Evolutionary conservation across 2,888 invertebrate species (phyloP).

Genomic region (Nemotelus nigrinus): DNA sequence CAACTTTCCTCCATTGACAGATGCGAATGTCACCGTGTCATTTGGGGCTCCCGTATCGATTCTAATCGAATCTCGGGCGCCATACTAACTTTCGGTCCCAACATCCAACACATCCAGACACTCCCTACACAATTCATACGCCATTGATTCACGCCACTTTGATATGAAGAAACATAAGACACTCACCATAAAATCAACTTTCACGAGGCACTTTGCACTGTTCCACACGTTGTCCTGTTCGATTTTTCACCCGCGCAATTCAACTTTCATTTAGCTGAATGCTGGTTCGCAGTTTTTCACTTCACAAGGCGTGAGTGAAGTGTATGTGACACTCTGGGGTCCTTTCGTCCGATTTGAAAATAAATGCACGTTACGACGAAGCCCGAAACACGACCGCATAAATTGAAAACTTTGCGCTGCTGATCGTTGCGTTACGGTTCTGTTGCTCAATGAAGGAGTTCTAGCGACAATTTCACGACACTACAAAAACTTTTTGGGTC

Average conservation of each 20-base stretch:
- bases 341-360: background rate
- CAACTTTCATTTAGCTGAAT: background rate
- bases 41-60: slow-evolving; percentile 14
- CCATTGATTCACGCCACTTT: background rate
- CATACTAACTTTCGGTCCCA: background rate
- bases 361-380: slow-evolving; percentile 26
- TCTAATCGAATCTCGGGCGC: slow-evolving; percentile 8
- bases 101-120: no score
- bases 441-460: slow-evolving; percentile 17
- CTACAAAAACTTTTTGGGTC: slow-evolving; percentile 23
- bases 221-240: background rate
- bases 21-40: background rate
- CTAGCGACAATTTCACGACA: slow-evolving; percentile 28
- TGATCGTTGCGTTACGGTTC: slow-evolving; percentile 26
- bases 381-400: no score
- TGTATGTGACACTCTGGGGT: background rate
- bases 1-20: slow-evolving; percentile 12
- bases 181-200: slow-evolving; percentile 28
- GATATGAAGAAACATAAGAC: background rate
- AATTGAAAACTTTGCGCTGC: slow-evolving; percentile 19
- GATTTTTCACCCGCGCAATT: slow-evolving; percentile 13
- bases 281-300: background rate
- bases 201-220: background rate
- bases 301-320: no score
- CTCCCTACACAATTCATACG: no score